Percentiles rank a stretch among this genome's conserved stretches.
phyloP scores from a whole-genome alignment of 2,797 vertebrate genomes.

The Poeciliopsis turneri region DNA sequence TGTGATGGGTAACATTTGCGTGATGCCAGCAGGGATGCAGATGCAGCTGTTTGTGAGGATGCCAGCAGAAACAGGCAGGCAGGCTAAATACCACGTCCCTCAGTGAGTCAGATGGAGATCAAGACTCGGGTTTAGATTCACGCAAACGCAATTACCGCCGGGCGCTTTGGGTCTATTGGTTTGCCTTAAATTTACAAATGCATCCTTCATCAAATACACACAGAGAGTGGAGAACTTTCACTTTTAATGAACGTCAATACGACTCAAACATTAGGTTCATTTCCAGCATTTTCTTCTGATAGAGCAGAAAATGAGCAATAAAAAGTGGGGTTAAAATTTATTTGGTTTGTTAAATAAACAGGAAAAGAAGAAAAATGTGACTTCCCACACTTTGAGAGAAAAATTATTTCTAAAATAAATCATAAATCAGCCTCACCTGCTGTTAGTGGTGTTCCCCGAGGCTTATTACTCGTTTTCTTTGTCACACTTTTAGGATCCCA shows the following conservation, averaged over 20 bases:
- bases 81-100: constrained; percentile 54
- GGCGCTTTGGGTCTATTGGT: constrained; percentile 8
- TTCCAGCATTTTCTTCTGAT: neutral
- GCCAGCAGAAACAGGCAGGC: constrained; percentile 24
- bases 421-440: neutral
- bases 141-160: constrained; percentile 12
- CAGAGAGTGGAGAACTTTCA: neutral
- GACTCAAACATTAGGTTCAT: neutral
- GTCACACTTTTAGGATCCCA: neutral
- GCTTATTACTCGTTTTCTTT: neutral
- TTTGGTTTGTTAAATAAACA: neutral
- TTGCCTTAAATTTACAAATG: constrained; percentile 6
- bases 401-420: neutral
- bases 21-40: constrained; percentile 3
- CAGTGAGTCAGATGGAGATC: constrained; percentile 33
- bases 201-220: neutral
- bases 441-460: neutral
- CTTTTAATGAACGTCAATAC: neutral
- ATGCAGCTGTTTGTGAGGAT: constrained; percentile 35
- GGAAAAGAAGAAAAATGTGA: neutral
- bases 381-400: neutral
- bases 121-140: constrained; percentile 28
- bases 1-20: constrained; percentile 39
- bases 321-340: neutral
- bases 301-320: neutral